Evolutionary conservation across 1,140 invertebrate species (phyloP), one percentile per base, ranked within the genome.

Genomic region (Metaphire vulgaris): DNA sequence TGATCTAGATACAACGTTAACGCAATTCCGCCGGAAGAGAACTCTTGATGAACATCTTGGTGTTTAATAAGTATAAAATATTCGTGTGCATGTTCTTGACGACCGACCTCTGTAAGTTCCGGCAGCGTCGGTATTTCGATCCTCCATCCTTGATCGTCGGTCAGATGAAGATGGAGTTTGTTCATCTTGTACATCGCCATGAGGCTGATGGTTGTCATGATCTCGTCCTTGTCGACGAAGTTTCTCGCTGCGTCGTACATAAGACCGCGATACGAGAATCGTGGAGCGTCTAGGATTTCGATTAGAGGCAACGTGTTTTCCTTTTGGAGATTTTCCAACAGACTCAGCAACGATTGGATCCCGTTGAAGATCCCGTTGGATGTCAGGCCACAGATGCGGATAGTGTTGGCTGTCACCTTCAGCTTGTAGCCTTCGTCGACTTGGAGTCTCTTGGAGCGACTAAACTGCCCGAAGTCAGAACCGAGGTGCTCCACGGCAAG

Each of bases 141-240:
- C 32, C 84, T 78, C 84, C 84, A 86, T 0, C 83, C 85, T 71
- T 86, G 83, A 67, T 86, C 85, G 72, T 86, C 85, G 1, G 84
- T 74, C 31, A 86, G 77, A 74, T 85, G 85, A 0, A 85, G 78
- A 75, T 86, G 85, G 1, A 86, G 78, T 32, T 79, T 81, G 80
- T 86, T 85, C 69, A 85, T 16, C 72, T 86, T 86, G 76, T 83
- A 85, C 74, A 79, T 76, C 0, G 80, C 77, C 85, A 86, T 86
- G n/a, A 74, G 81, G 21, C 81, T 79, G 29, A 85, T 12, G 6
- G 16, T 21, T 26, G 6, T 72, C 2, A 34, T 72, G 1, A 85
- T 74, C 29, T 81, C 79, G 1, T 75, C 70, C 28, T 80, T 79
- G 0, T 72, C 26, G 16, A 81, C 79, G 73, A 86, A 86, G 77